Evolutionary conservation across 2,888 invertebrate species (phyloP).

Genomic region (Frankliniella fusca): DNA sequence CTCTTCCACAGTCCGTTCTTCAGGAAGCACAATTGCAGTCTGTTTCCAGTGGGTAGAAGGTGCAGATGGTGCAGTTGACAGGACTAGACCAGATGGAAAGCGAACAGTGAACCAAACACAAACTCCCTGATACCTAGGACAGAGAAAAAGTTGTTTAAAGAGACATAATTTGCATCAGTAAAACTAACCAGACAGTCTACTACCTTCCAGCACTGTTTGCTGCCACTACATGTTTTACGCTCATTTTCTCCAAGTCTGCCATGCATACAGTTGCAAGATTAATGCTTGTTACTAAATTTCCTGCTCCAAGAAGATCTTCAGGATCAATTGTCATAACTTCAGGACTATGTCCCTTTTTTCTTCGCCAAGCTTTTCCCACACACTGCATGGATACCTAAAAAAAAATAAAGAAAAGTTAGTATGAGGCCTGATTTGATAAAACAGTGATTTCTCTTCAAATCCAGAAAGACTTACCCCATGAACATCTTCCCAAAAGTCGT

Average conservation of each 20-base stretch:
- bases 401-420: constrained; percentile 21
- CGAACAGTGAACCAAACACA: constrained; percentile 77
- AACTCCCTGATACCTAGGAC: constrained; percentile 48
- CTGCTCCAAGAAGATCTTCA: constrained; percentile 61
- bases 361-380: constrained; percentile 57
- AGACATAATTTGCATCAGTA: not conserved
- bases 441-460: not conserved
- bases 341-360: constrained; percentile 61
- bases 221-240: constrained; percentile 58
- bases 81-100: constrained; percentile 57
- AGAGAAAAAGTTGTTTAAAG: not conserved
- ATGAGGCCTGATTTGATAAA: not conserved
- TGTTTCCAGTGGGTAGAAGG: constrained; percentile 70
- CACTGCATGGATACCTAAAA: constrained; percentile 72
- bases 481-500: constrained; percentile 73
- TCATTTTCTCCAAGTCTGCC: constrained; percentile 58
- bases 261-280: constrained; percentile 60
- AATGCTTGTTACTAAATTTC: constrained; percentile 62
- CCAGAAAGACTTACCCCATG: constrained; percentile 40
- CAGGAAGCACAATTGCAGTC: constrained; percentile 69
- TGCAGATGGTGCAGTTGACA: constrained; percentile 57
- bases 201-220: constrained; percentile 54
- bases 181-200: not conserved
- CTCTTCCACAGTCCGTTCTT: constrained; percentile 54
- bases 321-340: constrained; percentile 57